Percentiles rank a stretch among this genome's conserved stretches.
phyloP scores from a whole-genome alignment of 2,797 vertebrate genomes.

The Paedocypris micromegethes region DNA sequence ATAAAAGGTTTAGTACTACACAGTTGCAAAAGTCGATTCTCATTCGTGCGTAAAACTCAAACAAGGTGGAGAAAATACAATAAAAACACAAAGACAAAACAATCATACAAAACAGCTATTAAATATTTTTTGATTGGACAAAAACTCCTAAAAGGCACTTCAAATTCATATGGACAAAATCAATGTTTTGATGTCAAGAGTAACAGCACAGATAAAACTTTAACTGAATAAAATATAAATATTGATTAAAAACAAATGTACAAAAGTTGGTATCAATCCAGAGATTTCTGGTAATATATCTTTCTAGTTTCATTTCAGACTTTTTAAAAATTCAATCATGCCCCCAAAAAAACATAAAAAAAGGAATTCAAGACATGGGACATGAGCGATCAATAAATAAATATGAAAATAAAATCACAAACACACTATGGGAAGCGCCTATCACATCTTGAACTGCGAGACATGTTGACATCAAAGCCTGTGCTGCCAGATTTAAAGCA shows the following conservation, averaged over 20 bases:
- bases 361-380: no score
- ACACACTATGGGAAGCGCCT: no score
- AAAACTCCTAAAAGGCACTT: slow-evolving; percentile 69
- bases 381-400: no score
- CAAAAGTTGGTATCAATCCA: no score
- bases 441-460: no score
- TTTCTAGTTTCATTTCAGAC: no score
- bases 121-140: background rate
- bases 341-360: no score
- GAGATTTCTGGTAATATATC: no score
- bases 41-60: slow-evolving; percentile 31
- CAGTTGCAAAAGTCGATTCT: slow-evolving; percentile 35
- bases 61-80: slow-evolving; percentile 10
- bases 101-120: background rate
- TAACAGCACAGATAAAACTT: slow-evolving; percentile 20
- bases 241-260: background rate
- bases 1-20: slow-evolving; percentile 41
- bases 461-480: no score
- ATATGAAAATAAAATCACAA: no score
- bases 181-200: background rate
- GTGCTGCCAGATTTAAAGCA: no score
- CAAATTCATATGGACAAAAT: slow-evolving; percentile 52
- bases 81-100: slow-evolving; percentile 12
- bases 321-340: no score
- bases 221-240: slow-evolving; percentile 32